Evolutionary conservation across 35 echinoderm and acorn worm species (phyloP).

Genomic region (Acanthaster planci): DNA sequence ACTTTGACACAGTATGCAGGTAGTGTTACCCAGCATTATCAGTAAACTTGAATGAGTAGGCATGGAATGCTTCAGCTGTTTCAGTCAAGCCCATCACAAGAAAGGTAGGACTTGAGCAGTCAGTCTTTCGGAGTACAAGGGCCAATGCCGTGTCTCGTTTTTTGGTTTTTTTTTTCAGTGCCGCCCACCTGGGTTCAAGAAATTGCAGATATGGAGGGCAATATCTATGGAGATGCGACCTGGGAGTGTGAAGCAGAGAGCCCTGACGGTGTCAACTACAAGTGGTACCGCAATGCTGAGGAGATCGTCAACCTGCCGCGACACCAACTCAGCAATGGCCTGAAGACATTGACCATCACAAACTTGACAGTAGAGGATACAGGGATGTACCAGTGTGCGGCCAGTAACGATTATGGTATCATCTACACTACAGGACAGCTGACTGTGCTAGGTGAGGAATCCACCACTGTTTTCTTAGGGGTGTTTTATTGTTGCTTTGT

Average conservation of each 20-base stretch:
- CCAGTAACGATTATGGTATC: conserved; percentile 44
- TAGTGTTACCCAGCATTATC: no score
- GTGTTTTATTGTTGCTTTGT: not conserved
- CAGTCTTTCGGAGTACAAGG: not conserved
- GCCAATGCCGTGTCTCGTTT: not conserved
- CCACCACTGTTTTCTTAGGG: not conserved
- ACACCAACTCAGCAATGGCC: conserved; percentile 52
- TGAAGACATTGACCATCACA: conserved; percentile 41
- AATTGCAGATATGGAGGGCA: conserved; percentile 21
- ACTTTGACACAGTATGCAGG: no score
- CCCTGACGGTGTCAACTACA: conserved; percentile 43
- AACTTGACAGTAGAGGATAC: conserved; percentile 49
- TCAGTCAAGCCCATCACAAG: not conserved
- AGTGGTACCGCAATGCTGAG: conserved; percentile 78
- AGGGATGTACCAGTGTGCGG: conserved; percentile 90
- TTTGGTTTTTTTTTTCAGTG: conserved; percentile 24
- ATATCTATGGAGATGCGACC: conserved; percentile 52
- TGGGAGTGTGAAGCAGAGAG: conserved; percentile 69
- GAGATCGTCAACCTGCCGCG: conserved; percentile 2
- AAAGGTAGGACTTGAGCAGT: not conserved
- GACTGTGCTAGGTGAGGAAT: conserved; percentile 54
- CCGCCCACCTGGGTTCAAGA: conserved; percentile 35
- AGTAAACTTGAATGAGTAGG: no score
- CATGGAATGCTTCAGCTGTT: no score
- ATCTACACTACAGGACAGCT: conserved; percentile 78